A percentile compares a stretch with the other conserved stretches of the same genome.
Evolutionary conservation across 2,113 vertebrate genomes (phyloP).

Genomic region (Camelus bactrianus): DNA sequence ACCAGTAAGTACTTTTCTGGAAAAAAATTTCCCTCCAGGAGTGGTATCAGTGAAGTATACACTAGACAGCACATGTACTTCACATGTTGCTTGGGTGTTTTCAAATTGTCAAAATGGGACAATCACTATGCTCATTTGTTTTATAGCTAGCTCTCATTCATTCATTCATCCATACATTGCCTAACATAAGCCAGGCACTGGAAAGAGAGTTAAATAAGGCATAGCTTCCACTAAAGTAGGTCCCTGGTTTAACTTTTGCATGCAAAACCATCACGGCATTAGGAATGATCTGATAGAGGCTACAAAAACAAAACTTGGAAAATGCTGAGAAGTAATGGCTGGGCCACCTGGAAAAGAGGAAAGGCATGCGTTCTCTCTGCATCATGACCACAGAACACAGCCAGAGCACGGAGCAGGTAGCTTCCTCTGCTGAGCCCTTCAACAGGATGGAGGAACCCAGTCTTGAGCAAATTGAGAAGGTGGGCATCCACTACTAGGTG

Average conservation of each 20-base stretch:
- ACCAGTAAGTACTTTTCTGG: neutral
- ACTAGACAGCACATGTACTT: neutral
- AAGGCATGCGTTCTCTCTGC: neutral
- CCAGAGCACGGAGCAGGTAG: neutral
- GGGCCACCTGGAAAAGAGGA: neutral
- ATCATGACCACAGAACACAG: rapidly evolving
- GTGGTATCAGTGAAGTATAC: neutral
- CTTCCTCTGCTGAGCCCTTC: neutral
- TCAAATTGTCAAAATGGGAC: neutral
- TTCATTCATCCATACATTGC: neutral
- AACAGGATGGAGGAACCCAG: neutral
- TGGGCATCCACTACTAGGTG: neutral
- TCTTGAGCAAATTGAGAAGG: neutral
- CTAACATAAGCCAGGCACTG: constrained; percentile 2
- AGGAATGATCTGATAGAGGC: neutral
- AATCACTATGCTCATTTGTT: neutral
- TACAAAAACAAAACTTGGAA: neutral
- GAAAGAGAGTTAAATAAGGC: neutral
- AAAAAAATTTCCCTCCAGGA: neutral
- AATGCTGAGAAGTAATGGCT: rapidly evolving
- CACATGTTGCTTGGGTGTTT: neutral
- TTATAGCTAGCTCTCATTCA: neutral
- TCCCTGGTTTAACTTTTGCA: neutral
- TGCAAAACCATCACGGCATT: neutral
- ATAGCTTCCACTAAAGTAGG: neutral